Evolutionary conservation across 2,888 invertebrate genomes (phyloP), one percentile per base, ranked within the genome.

Genomic region (Bruchidius siliquastri): DNA sequence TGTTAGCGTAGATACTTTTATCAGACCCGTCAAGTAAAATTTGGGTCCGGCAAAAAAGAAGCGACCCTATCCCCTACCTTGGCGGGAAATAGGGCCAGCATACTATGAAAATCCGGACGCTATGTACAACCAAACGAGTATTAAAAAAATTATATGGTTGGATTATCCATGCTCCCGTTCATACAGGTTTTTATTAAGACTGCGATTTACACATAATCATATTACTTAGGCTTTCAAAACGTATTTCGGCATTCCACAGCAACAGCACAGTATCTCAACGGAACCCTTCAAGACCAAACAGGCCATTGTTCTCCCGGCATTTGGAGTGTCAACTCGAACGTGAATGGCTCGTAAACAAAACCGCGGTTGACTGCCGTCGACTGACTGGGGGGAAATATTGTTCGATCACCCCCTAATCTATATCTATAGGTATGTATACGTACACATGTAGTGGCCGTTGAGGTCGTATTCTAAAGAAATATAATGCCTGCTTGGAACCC

Each of bases 341-440:
- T 49, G 49, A 49, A 49, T 49, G 49, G 49, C 6, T 49, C 13
- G 49, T 49, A 49, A 49, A 49, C 49, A 49, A 49, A 49, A 49
- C 49, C 49, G 49, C 49, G 49, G 49, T 49, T 49, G 49, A 49
- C 49, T 49, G 49, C 21, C 73, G 75, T 77, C 76, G 74, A 74
- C 75, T 76, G 75, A 74, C 69, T 74, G 73, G 72, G 74, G 74
- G 74, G 74, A 76, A 74, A 74, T 75, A 76, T 79, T 79, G 78
- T 79, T 79, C 77, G 76, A 79, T 78, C 76, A 74, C 77, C 76
- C 77, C 76, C 21, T 22, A 69, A 69, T 49, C 49, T 49, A 49
- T 49, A 49, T 49, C 49, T 49, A 49, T 49, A 49, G 49, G 49
- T 13, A 49, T 49, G 49, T 18, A 49, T 13, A 49, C 49, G 49